Evolutionary conservation across 2,888 invertebrate genomes (phyloP).

Genomic region (Temnothorax rugatulus): DNA sequence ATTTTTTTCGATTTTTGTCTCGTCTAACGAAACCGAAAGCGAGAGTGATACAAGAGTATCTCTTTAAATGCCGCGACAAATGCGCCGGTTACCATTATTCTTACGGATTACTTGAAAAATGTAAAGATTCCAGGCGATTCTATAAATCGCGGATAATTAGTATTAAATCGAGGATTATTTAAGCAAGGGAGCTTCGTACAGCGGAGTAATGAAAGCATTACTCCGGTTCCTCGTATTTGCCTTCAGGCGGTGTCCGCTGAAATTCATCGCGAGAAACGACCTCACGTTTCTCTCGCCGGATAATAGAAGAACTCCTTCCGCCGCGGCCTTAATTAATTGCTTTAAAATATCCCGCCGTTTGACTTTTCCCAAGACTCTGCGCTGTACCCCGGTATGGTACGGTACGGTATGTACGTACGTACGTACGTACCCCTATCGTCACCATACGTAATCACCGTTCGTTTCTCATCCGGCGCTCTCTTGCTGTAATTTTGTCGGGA

Average conservation of each 20-base stretch:
- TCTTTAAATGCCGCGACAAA: constrained; percentile 12
- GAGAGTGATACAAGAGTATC: constrained; percentile 1
- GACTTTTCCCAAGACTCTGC: constrained; percentile 51
- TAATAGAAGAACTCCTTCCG: constrained; percentile 57
- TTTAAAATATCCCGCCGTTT: constrained; percentile 52
- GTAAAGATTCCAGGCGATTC: constrained; percentile 19
- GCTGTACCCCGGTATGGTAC: background rate
- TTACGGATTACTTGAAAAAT: background rate
- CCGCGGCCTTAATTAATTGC: constrained; percentile 54
- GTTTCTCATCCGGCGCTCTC: constrained; percentile 66
- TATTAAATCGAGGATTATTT: constrained; percentile 55
- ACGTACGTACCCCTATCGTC: constrained; percentile 47
- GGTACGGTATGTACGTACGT: constrained; percentile 17
- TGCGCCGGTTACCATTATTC: background rate
- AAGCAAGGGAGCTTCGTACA: constrained; percentile 41
- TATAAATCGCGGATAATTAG: constrained; percentile 52
- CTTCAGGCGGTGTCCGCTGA: constrained; percentile 54
- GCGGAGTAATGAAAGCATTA: constrained; percentile 51
- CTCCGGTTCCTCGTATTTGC: constrained; percentile 51
- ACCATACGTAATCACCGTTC: constrained; percentile 55
- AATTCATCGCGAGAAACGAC: constrained; percentile 58
- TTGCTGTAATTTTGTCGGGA: constrained; percentile 80
- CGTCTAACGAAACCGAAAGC: background rate
- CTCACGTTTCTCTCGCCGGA: constrained; percentile 45
- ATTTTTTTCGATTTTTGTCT: background rate